Evolutionary conservation across 2,113 vertebrate genomes (phyloP).

Genomic region (Marmota flaviventris): DNA sequence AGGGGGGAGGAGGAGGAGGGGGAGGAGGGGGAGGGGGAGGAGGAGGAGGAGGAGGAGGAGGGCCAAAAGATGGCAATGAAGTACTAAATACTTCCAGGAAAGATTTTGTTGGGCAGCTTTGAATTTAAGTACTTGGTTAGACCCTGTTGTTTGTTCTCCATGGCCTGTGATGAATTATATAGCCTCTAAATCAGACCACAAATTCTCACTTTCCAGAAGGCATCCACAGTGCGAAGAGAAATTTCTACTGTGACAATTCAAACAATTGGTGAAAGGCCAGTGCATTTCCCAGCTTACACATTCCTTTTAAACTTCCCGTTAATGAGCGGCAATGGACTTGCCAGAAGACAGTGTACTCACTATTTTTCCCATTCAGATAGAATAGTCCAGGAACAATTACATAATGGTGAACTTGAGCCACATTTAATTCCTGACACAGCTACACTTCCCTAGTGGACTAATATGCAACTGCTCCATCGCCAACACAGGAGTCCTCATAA

Average conservation of each 20-base stretch:
- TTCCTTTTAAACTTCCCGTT: conserved; percentile 57
- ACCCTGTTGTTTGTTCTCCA: conserved; percentile 59
- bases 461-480: conserved; percentile 26
- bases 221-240: conserved; percentile 52
- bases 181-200: conserved; percentile 43
- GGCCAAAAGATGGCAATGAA: conserved; percentile 53
- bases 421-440: not conserved
- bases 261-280: conserved; percentile 67
- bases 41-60: not conserved
- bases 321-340: conserved; percentile 44
- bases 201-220: conserved; percentile 60
- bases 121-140: conserved; percentile 43
- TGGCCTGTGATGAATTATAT: conserved; percentile 54
- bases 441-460: conserved; percentile 45
- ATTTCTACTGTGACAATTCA: conserved; percentile 60
- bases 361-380: conserved; percentile 20
- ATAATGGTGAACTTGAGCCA: conserved; percentile 34
- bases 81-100: conserved; percentile 45
- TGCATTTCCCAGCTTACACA: conserved; percentile 51
- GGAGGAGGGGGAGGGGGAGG: too few species aligned
- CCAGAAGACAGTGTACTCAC: conserved; percentile 31
- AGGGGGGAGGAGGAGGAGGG: too few species aligned
- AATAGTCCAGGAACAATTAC: conserved; percentile 38
- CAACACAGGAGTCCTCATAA: conserved; percentile 27
- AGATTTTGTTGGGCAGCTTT: conserved; percentile 20